These are phyloP conservation scores for Hylia prasina DNA, from an alignment of 2,113 vertebrate genomes.

Conservation along the genomic window DNA sequence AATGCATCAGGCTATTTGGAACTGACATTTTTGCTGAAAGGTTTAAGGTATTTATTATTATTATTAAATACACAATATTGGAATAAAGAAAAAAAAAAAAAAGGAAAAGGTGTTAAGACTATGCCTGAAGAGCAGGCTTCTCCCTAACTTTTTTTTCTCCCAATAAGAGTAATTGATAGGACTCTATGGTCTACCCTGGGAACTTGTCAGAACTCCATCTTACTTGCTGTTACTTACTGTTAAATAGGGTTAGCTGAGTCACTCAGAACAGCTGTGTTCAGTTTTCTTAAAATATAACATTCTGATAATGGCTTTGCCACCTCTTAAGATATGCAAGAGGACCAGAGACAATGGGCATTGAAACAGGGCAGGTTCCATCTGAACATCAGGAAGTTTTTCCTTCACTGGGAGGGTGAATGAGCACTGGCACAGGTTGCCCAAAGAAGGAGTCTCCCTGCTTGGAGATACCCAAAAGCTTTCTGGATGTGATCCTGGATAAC, in stretches of 20 bases:
- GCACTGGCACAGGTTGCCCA: not conserved
- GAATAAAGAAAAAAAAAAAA: not conserved
- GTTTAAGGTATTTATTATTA: not conserved
- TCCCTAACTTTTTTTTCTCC: not conserved
- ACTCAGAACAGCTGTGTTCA: not conserved
- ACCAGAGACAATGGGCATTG: not conserved
- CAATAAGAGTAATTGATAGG: not conserved
- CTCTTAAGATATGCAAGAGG: not conserved
- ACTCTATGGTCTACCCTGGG: not conserved
- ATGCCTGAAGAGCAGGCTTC: not conserved
- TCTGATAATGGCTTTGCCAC: not conserved
- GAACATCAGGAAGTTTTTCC: not conserved
- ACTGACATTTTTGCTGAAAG: not conserved
- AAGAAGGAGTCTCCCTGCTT: not conserved
- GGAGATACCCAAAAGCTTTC: not conserved
- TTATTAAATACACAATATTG: not conserved
- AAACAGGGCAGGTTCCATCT: not conserved
- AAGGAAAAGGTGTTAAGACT: not conserved
- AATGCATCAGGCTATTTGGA: not conserved
- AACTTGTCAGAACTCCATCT: not conserved
- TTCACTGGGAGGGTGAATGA: not conserved
- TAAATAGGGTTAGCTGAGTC: not conserved
- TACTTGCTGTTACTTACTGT: not conserved
- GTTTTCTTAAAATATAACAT: not conserved
- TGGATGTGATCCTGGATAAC: not conserved